Evolutionary conservation across 2,888 invertebrate genomes (phyloP).

Genomic region (Gandaritis pyraliata): DNA sequence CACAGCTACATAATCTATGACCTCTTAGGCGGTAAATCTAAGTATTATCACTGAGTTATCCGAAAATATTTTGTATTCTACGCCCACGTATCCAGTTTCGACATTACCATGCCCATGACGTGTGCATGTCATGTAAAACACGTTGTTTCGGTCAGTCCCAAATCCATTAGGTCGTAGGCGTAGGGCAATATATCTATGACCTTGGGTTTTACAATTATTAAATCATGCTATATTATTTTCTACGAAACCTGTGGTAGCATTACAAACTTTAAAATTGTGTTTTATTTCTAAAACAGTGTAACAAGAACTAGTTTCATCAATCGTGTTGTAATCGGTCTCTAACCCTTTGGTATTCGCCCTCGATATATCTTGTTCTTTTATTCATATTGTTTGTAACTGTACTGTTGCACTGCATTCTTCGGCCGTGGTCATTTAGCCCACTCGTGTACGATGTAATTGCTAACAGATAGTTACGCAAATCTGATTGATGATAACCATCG

Average conservation of each 20-base stretch:
- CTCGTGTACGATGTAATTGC: constrained; percentile 62
- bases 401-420: constrained; percentile 62
- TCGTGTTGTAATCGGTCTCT: constrained; percentile 39
- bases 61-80: constrained; percentile 39
- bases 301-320: constrained; percentile 36
- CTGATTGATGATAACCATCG: constrained; percentile 82
- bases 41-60: constrained; percentile 25
- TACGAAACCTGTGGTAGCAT: constrained; percentile 42
- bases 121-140: constrained; percentile 49
- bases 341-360: constrained; percentile 42
- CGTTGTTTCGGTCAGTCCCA: constrained; percentile 51
- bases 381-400: constrained; percentile 54
- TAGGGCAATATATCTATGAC: constrained; percentile 52
- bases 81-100: constrained; percentile 53
- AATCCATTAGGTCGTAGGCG: constrained; percentile 50
- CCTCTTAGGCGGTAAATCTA: constrained; percentile 15
- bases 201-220: constrained; percentile 47
- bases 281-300: constrained; percentile 41
- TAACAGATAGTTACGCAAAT: constrained; percentile 81
- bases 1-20: constrained; percentile 6
- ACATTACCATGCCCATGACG: constrained; percentile 51
- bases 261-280: constrained; percentile 43
- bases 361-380: constrained; percentile 45
- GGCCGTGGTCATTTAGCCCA: constrained; percentile 51
- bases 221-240: constrained; percentile 43